phyloP scores from a whole-genome alignment of 2,797 vertebrate genomes.

The Loris lydekkerianus region DNA sequence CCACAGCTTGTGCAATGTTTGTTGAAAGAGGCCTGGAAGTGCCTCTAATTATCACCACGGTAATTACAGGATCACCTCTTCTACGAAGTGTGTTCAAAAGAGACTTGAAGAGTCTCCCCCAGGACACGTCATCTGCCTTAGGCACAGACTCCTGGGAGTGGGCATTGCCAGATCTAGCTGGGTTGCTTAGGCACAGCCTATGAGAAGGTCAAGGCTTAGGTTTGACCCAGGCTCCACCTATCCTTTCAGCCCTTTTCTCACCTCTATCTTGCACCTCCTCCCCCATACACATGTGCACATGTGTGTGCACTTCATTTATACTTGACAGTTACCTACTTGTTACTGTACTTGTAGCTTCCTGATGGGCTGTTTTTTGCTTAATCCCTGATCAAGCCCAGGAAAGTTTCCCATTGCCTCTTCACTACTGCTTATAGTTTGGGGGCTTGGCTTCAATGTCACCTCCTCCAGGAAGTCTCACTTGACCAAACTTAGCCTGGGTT shows the following conservation, averaged over 20 bases:
- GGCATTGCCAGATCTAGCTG: not conserved
- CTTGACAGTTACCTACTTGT: not conserved
- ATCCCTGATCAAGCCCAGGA: not conserved
- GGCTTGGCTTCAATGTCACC: not conserved
- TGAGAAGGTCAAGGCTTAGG: not conserved
- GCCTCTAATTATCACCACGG: slow-evolving; percentile 67
- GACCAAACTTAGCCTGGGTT: not conserved
- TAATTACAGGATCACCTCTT: slow-evolving; percentile 74
- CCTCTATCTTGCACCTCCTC: not conserved
- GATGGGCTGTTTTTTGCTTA: not conserved
- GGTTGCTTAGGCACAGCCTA: not conserved
- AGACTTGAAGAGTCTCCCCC: not conserved
- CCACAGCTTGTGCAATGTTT: slow-evolving; percentile 73
- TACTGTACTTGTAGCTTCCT: not conserved
- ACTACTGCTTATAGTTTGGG: not conserved
- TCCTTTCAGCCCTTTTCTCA: not conserved
- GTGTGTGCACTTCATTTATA: not conserved
- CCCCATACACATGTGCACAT: no score
- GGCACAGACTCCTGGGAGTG: slow-evolving; percentile 61
- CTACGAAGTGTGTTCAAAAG: slow-evolving; percentile 72
- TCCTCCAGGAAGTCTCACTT: slow-evolving; percentile 14
- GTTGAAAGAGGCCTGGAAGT: slow-evolving; percentile 73
- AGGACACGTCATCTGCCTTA: not conserved
- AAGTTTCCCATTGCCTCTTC: not conserved
- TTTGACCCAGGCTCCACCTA: not conserved